Evolutionary conservation across 92 coral and sea anemone species (phyloP).

Genomic region (Ricordea florida): DNA sequence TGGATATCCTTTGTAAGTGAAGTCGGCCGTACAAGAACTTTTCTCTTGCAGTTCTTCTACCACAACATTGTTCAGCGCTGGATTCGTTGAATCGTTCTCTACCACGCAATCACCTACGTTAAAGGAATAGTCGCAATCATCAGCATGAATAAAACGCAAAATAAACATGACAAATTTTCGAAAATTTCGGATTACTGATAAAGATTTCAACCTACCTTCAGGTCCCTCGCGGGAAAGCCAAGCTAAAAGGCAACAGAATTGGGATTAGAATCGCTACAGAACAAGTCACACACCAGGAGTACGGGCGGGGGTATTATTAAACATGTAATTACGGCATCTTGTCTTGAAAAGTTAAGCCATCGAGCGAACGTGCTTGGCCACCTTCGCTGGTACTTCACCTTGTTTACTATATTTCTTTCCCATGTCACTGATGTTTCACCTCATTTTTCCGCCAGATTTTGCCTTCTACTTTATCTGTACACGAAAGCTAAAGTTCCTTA

Average conservation of each 20-base stretch:
- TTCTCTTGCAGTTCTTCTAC: slow-evolving; percentile 76
- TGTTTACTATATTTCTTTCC: slow-evolving; percentile 89
- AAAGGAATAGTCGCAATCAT: slow-evolving; percentile 1
- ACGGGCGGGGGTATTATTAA: slow-evolving; percentile 44
- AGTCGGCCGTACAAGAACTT: slow-evolving; percentile 88
- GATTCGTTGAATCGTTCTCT: slow-evolving; percentile 89
- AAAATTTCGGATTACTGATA: slow-evolving; percentile 11
- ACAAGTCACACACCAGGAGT: slow-evolving; percentile 23
- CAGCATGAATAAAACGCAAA: slow-evolving; percentile 22
- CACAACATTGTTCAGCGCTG: slow-evolving; percentile 37
- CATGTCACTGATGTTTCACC: slow-evolving; percentile 52
- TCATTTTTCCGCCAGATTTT: neutral
- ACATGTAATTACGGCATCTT: slow-evolving; percentile 47
- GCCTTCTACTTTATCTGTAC: too few species aligned
- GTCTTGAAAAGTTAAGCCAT: slow-evolving; percentile 48
- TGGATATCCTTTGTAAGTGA: slow-evolving; percentile 96
- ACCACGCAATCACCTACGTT: slow-evolving; percentile 94
- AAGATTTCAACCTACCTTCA: slow-evolving; percentile 69
- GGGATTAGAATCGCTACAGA: slow-evolving; percentile 8
- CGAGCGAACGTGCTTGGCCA: slow-evolving; percentile 42
- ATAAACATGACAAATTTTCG: slow-evolving; percentile 45
- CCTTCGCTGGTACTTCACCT: slow-evolving; percentile 51
- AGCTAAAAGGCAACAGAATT: slow-evolving; percentile 67
- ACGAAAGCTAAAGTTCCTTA: too few species aligned
- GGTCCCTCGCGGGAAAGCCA: slow-evolving; percentile 99